Evolutionary conservation across 2,113 vertebrate genomes (phyloP).

Genomic region (Alethe castanea): DNA sequence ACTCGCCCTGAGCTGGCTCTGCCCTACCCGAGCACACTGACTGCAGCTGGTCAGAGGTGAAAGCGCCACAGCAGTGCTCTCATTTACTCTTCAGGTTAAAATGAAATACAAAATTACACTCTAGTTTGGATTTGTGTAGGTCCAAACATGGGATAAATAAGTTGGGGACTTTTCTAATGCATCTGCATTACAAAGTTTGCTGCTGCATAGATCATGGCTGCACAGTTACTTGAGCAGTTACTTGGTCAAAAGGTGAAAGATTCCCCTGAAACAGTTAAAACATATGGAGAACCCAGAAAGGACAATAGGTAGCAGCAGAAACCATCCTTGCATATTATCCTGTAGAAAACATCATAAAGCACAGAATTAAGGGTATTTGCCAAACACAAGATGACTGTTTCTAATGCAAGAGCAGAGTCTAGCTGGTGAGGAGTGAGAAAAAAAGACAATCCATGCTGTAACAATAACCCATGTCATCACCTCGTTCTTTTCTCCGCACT

Average conservation of each 20-base stretch:
- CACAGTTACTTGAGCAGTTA: neutral
- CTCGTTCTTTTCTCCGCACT: neutral
- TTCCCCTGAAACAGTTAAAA: neutral
- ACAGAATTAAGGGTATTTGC: neutral
- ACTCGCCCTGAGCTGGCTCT: neutral
- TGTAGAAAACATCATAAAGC: neutral
- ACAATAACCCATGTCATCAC: neutral
- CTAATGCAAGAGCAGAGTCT: neutral
- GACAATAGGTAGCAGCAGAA: neutral
- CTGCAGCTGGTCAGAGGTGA: neutral
- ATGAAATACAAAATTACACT: neutral
- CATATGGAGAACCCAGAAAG: neutral
- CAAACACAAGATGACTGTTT: neutral
- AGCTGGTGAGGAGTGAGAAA: neutral
- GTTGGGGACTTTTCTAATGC: neutral
- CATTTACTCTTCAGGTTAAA: neutral
- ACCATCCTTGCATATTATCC: neutral
- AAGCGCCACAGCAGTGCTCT: rapidly evolving
- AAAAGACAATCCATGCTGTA: neutral
- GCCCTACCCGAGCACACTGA: neutral
- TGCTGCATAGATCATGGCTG: neutral
- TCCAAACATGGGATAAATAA: neutral
- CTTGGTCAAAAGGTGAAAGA: neutral
- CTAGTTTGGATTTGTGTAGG: neutral
- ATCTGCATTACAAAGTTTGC: neutral